Conservation (phyloP, 2,113 vertebrate genomes). For the Jaculus jaculus region DNA sequence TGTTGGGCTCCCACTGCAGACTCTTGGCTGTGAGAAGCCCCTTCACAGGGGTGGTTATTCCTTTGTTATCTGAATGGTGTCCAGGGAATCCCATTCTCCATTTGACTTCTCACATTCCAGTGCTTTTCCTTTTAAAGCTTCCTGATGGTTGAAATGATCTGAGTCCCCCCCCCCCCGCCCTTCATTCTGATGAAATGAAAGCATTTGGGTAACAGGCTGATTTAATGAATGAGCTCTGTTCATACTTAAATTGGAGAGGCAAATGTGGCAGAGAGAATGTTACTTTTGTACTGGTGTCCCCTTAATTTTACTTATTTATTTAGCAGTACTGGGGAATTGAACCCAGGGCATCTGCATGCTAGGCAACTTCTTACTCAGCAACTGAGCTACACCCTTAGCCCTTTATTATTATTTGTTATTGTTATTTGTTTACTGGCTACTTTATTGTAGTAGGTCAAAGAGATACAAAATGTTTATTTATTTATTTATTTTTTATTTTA, state of each 20-base stretch:
- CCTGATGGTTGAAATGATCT: not conserved
- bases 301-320: not conserved
- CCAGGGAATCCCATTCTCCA: not conserved
- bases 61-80: not conserved
- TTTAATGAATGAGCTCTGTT: not conserved
- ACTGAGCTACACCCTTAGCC: not conserved
- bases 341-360: not conserved
- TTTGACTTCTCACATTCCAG: not conserved
- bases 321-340: not conserved
- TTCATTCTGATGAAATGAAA: slow-evolving; percentile 42
- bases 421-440: too few species aligned
- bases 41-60: not conserved
- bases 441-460: too few species aligned
- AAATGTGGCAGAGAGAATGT: not conserved
- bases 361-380: too few species aligned
- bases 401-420: not conserved
- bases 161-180: not conserved
- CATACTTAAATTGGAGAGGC: not conserved
- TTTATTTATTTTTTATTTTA: too few species aligned
- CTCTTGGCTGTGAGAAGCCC: not conserved
- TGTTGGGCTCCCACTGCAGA: not conserved
- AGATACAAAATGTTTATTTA: too few species aligned
- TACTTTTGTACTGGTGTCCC: not conserved
- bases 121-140: not conserved
- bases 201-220: not conserved